These are phyloP conservation scores for Enteromius unitaeniatus DNA, from an alignment of 2,797 vertebrate species.

Conservation along the genomic window DNA sequence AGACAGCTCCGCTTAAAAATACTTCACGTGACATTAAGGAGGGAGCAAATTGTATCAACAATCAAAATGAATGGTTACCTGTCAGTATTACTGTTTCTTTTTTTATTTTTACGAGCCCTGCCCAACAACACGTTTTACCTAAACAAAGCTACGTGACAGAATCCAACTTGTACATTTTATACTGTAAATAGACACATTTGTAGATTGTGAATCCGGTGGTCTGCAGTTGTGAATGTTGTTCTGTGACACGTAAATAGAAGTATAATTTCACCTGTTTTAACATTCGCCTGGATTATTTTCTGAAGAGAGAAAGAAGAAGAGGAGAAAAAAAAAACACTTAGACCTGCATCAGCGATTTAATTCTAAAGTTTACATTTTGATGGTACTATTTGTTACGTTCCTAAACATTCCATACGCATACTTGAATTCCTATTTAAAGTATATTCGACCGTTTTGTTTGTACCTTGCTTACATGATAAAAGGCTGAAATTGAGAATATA, in stretches of 20 bases:
- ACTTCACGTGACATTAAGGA: conserved; percentile 55
- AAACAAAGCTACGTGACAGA: conserved; percentile 76
- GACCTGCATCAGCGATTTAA: conserved; percentile 86
- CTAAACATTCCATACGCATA: conserved; percentile 97
- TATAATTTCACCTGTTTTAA: conserved; percentile 83
- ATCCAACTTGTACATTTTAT: conserved; percentile 86
- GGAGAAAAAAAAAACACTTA: conserved; percentile 73
- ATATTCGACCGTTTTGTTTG: conserved; percentile 82
- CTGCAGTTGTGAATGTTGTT: conserved; percentile 98
- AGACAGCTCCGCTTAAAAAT: conserved; percentile 63
- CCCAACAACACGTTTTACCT: conserved; percentile 65
- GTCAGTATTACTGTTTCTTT: conserved; percentile 61
- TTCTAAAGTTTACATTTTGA: conserved; percentile 97
- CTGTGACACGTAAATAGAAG: conserved; percentile 95
- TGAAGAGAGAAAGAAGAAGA: conserved; percentile 64
- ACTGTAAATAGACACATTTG: conserved; percentile 89
- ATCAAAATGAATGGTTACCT: conserved; percentile 64
- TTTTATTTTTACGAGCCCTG: conserved; percentile 58
- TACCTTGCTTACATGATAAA: conserved; percentile 91
- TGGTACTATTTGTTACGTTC: conserved; percentile 90
- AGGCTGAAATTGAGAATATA: conserved; percentile 83
- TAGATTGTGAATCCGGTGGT: conserved; percentile 95
- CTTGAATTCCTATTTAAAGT: conserved; percentile 99
- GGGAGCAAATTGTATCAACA: conserved; percentile 61
- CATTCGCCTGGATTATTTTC: conserved; percentile 85